Evolutionary conservation across 1,140 invertebrate genomes (phyloP), one percentile per base, ranked within the genome.

Genomic region (Cyclina sinensis): DNA sequence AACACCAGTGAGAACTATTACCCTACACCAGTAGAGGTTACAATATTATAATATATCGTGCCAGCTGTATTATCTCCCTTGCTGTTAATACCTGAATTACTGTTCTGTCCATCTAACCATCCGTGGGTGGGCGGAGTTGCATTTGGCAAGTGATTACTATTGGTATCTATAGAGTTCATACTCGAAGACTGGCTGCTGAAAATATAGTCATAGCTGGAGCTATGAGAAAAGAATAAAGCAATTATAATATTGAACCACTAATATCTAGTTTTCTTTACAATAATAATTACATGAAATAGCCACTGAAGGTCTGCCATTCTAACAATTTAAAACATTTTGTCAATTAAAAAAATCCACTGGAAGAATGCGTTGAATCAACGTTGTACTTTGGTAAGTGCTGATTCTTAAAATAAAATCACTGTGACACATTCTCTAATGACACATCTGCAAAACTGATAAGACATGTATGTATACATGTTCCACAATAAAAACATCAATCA

Each of bases 71-170:
- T 35, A 57, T 30, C 27, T 74, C 27, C 59, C 54, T 21, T 32
- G 82, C 14, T 43, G 39, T 30, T 18, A 46, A 51, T 62, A 89
- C 81, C 88, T 89, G 88, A 89, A 89, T 85, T 86, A 73, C 74
- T 86, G 35, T 85, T 62, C 24, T 70, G 81, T 30, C 82, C 82
- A 32, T 73, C 83, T 32, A 79, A 54, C 88, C 78, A 82, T 35
- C 79, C 68, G 30, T 88, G 80, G 12, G 48, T 68, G 43, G 78
- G 68, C 30, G 78, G 79, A 30, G 86, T 46, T 35, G 76, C 39
- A 73, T 88, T 88, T 82, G 86, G 86, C 68, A 88, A 74, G 54
- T 88, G 86, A 83, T 74, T 88, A 59, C 65, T 74, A 62, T 83
- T 73, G 30, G 35, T 88, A 74, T 88, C 86, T 39, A 57, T 46